Evolutionary conservation across 1,140 invertebrate species (phyloP).

Genomic region (Chymomyza costata): DNA sequence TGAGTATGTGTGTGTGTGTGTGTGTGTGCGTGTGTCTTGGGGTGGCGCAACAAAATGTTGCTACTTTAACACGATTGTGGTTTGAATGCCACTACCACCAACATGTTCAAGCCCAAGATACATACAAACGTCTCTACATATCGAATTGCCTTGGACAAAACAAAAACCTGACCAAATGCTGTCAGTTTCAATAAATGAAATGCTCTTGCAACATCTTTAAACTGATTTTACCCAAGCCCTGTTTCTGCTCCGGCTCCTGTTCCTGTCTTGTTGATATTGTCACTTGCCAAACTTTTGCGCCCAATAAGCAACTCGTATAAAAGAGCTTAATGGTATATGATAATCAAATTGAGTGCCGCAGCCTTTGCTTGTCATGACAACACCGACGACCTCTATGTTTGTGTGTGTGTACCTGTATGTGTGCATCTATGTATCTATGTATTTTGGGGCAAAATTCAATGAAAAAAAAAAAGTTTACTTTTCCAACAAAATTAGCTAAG

Average conservation of each 20-base stretch:
- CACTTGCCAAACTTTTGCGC: not conserved
- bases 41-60: slow-evolving; percentile 20
- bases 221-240: slow-evolving; percentile 33
- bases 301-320: slow-evolving; percentile 35
- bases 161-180: slow-evolving; percentile 12
- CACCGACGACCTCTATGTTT: too few species aligned
- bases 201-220: slow-evolving; percentile 21
- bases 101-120: slow-evolving; percentile 6
- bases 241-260: not conserved
- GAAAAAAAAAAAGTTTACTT: too few species aligned
- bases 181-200: slow-evolving; percentile 33
- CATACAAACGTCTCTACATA: slow-evolving; percentile 1
- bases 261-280: not conserved
- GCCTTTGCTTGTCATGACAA: too few species aligned
- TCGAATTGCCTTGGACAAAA: slow-evolving; percentile 7
- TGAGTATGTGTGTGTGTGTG: slow-evolving; percentile 5
- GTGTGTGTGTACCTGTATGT: too few species aligned
- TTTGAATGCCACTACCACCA: slow-evolving; percentile 9
- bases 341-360: slow-evolving; percentile 63
- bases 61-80: slow-evolving; percentile 42
- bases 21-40: slow-evolving; percentile 10
- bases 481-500: too few species aligned
- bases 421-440: too few species aligned
- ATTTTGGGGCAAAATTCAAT: too few species aligned
- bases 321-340: slow-evolving; percentile 59